A percentile compares a stretch with the other conserved stretches of the same genome.
phyloP scores from a whole-genome alignment of 2,113 vertebrate species.

The Jacana jacana region DNA sequence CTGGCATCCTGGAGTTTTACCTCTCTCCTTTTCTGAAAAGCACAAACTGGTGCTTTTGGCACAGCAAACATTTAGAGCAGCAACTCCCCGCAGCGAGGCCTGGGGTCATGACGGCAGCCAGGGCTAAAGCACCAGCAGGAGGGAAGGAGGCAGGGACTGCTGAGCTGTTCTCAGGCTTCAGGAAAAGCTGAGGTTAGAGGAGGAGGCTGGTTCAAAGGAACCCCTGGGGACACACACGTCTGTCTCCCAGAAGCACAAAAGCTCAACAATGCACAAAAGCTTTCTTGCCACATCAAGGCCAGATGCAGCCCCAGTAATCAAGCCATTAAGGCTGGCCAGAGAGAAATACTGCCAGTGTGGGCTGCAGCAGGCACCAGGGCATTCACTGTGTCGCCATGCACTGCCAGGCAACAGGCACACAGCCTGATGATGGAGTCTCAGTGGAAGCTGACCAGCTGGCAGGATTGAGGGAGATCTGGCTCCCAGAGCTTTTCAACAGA shows the following conservation, averaged over 20 bases:
- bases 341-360: background rate
- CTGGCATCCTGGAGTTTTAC: background rate
- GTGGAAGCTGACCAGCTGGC: background rate
- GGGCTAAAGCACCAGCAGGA: fast-evolving
- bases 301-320: background rate
- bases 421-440: background rate
- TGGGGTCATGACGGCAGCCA: background rate
- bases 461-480: background rate
- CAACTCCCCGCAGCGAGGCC: background rate
- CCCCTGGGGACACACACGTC: background rate
- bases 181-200: background rate
- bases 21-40: background rate
- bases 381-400: background rate
- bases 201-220: constrained; percentile 24
- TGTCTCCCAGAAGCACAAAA: background rate
- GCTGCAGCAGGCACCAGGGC: background rate
- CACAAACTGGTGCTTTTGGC: background rate
- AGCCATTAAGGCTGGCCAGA: background rate
- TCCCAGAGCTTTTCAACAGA: background rate
- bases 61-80: background rate
- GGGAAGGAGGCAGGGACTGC: background rate
- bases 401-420: background rate
- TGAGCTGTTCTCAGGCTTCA: background rate
- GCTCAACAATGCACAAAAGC: background rate
- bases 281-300: background rate